A percentile compares a stretch with the other conserved stretches of the same genome.
Evolutionary conservation across 2,888 invertebrate genomes (phyloP).

Genomic region (Drosophila crucigera): DNA sequence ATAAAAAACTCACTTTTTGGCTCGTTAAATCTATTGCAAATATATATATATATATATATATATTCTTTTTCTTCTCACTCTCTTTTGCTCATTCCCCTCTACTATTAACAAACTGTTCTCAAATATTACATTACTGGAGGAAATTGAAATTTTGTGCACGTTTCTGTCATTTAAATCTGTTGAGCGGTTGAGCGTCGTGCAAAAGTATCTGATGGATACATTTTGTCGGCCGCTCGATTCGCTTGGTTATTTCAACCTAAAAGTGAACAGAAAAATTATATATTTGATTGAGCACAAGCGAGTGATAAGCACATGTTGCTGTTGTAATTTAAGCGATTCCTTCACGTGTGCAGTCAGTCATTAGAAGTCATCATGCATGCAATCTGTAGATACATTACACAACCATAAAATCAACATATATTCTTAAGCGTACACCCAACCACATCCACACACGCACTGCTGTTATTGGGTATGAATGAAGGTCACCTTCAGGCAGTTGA

Average conservation of each 20-base stretch:
- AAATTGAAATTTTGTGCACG: slow-evolving; percentile 78
- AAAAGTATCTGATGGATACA: slow-evolving; percentile 68
- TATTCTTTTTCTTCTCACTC: neutral
- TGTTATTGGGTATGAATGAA: slow-evolving; percentile 16
- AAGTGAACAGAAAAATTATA: slow-evolving; percentile 40
- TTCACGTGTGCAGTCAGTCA: slow-evolving; percentile 36
- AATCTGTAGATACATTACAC: slow-evolving; percentile 19
- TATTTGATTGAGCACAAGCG: slow-evolving; percentile 54
- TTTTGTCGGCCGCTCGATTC: slow-evolving; percentile 31
- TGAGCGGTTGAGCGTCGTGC: slow-evolving; percentile 53
- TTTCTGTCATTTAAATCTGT: slow-evolving; percentile 81
- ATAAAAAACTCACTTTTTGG: slow-evolving; percentile 65
- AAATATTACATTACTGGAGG: slow-evolving; percentile 66
- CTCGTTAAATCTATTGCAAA: slow-evolving; percentile 73
- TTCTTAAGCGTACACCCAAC: slow-evolving; percentile 1
- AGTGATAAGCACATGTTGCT: slow-evolving; percentile 15
- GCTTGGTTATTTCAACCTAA: slow-evolving; percentile 13
- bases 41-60: slow-evolving; percentile 38
- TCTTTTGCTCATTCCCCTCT: neutral
- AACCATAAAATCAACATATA: slow-evolving; percentile 17
- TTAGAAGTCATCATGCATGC: slow-evolving; percentile 37
- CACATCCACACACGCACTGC: neutral
- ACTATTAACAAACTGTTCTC: slow-evolving; percentile 40
- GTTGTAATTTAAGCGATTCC: slow-evolving; percentile 22
- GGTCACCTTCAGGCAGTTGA: slow-evolving; percentile 49